phyloP scores from a whole-genome alignment of 1,140 invertebrate genomes.

The Archivesica marissinica region DNA sequence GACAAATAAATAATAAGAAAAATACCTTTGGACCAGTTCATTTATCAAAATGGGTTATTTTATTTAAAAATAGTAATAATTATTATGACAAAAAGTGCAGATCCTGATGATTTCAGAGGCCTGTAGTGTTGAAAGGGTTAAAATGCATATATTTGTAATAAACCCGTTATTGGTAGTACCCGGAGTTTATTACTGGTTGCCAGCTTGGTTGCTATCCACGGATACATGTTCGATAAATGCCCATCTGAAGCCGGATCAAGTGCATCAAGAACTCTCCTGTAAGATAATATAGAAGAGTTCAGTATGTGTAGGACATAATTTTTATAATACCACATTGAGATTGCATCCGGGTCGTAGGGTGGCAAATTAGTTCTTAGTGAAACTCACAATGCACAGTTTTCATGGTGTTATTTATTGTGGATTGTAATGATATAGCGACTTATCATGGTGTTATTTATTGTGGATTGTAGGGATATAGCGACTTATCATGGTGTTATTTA shows the following conservation, averaged over 20 bases:
- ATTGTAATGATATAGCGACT: too few relatives aligned
- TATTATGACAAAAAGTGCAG: background rate
- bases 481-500: too few relatives aligned
- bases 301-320: too few relatives aligned
- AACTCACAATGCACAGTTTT: too few relatives aligned
- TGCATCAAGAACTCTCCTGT: constrained; percentile 32
- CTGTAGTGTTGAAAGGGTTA: background rate
- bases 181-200: background rate
- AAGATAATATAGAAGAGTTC: too few relatives aligned
- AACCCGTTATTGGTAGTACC: background rate
- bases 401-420: too few relatives aligned
- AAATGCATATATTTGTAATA: background rate
- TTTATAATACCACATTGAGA: too few relatives aligned
- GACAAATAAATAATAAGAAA: background rate
- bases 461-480: too few relatives aligned
- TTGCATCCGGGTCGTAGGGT: too few relatives aligned
- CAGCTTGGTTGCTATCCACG: constrained; percentile 15
- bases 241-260: background rate
- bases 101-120: too few relatives aligned
- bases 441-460: too few relatives aligned
- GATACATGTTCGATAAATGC: constrained; percentile 27
- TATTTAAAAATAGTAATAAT: background rate
- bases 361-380: too few relatives aligned
- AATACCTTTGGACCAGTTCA: background rate
- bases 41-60: background rate